phyloP scores from a whole-genome alignment of 2,888 invertebrate species.

The Lycophotia porphyrea region DNA sequence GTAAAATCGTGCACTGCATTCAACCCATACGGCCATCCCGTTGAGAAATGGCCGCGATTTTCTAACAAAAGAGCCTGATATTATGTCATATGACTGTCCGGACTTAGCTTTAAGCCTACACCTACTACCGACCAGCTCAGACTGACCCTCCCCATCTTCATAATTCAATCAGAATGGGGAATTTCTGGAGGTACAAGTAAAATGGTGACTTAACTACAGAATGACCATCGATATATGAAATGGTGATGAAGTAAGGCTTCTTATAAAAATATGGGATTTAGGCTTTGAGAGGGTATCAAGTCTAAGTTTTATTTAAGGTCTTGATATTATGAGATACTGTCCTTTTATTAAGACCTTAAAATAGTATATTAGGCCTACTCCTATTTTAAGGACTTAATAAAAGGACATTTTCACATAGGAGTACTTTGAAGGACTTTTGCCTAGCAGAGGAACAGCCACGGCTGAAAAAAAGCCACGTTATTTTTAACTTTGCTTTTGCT shows the following conservation, averaged over 20 bases:
- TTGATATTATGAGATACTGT: conserved; percentile 20
- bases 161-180: conserved; percentile 24
- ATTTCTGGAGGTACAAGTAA: conserved; percentile 20
- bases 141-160: conserved; percentile 54
- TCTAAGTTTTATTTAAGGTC: conserved; percentile 32
- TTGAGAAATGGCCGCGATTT: conserved; percentile 73
- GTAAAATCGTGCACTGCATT: conserved; percentile 51
- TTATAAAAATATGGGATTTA: conserved; percentile 44
- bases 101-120: conserved; percentile 65
- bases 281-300: conserved; percentile 28
- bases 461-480: too few species aligned
- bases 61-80: conserved; percentile 72
- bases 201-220: conserved; percentile 56
- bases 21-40: conserved; percentile 42
- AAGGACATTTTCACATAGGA: neutral
- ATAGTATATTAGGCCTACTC: too few species aligned
- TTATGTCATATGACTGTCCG: conserved; percentile 70
- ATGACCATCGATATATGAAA: conserved; percentile 69
- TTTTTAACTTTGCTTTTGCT: too few species aligned
- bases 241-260: conserved; percentile 68
- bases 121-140: conserved; percentile 62
- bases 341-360: too few species aligned
- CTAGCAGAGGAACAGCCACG: neutral
- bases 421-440: neutral
- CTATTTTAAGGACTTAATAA: conserved; percentile 2